A percentile compares a stretch with the other conserved stretches of the same genome.
phyloP scores from a whole-genome alignment of 1,140 invertebrate genomes.

The Neotoxoptera formosana region DNA sequence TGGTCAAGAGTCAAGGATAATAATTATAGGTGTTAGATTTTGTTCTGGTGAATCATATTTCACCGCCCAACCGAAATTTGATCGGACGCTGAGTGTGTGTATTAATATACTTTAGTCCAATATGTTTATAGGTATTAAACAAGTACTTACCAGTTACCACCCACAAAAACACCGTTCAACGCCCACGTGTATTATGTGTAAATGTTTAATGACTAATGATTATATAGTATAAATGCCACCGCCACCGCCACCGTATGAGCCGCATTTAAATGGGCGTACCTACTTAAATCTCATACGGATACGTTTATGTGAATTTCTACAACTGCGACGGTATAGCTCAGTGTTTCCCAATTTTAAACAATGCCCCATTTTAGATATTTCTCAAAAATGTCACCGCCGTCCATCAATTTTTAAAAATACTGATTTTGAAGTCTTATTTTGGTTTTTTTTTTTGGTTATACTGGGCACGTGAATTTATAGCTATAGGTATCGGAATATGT shows the following conservation, averaged over 20 bases:
- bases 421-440: not conserved
- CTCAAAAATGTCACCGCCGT: not conserved
- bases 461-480: not conserved
- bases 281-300: not conserved
- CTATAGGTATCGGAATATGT: too few relatives aligned
- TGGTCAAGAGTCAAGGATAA: too few relatives aligned
- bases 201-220: not conserved
- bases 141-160: not conserved
- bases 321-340: not conserved
- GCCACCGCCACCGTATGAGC: not conserved
- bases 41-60: not conserved
- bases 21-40: too few relatives aligned
- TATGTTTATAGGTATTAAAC: not conserved
- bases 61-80: not conserved
- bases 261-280: not conserved
- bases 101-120: not conserved
- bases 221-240: not conserved
- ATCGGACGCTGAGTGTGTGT: not conserved
- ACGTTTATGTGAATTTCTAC: not conserved
- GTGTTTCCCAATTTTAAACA: not conserved
- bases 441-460: not conserved
- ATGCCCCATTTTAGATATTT: not conserved
- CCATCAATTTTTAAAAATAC: not conserved
- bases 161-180: not conserved
- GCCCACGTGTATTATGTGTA: not conserved